A percentile compares a stretch with the other conserved stretches of the same genome.
Evolutionary conservation across 2,888 invertebrate genomes (phyloP).

Genomic region (Congeria kusceri): DNA sequence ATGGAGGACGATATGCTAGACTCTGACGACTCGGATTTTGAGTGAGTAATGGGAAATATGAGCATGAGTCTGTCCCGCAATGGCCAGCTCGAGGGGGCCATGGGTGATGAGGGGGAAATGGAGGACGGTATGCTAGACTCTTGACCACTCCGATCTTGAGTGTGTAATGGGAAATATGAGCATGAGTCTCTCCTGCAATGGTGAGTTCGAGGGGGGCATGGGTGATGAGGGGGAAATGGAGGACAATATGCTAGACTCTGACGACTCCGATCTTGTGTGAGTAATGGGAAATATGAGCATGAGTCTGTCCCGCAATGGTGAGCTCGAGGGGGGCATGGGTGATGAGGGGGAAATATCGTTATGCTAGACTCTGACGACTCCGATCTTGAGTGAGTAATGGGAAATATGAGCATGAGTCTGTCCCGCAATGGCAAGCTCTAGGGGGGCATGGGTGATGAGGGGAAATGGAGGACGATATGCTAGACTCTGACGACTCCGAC

Average conservation of each 20-base stretch:
- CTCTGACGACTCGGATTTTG: slow-evolving; percentile 73
- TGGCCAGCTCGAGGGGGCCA: slow-evolving; percentile 58
- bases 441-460: slow-evolving; percentile 47
- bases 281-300: slow-evolving; percentile 90
- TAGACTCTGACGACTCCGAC: slow-evolving; percentile 73
- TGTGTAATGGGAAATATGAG: no score
- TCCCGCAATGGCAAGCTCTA: slow-evolving; percentile 84
- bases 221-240: slow-evolving; percentile 63
- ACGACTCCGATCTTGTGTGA: slow-evolving; percentile 75
- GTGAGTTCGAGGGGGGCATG: slow-evolving; percentile 57
- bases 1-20: slow-evolving; percentile 66
- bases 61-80: slow-evolving; percentile 89
- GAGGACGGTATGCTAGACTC: no score
- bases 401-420: slow-evolving; percentile 93
- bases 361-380: no score
- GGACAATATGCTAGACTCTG: slow-evolving; percentile 67
- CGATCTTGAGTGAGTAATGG: no score
- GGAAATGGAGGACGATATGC: slow-evolving; percentile 63
- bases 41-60: slow-evolving; percentile 88
- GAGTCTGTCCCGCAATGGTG: slow-evolving; percentile 88
- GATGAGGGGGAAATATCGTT: no score
- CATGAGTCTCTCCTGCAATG: slow-evolving; percentile 89
- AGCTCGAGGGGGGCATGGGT: slow-evolving; percentile 52
- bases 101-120: no score
- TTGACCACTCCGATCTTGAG: no score